Evolutionary conservation across 35 echinoderm and acorn worm genomes (phyloP).

Genomic region (Anneissia japonica): DNA sequence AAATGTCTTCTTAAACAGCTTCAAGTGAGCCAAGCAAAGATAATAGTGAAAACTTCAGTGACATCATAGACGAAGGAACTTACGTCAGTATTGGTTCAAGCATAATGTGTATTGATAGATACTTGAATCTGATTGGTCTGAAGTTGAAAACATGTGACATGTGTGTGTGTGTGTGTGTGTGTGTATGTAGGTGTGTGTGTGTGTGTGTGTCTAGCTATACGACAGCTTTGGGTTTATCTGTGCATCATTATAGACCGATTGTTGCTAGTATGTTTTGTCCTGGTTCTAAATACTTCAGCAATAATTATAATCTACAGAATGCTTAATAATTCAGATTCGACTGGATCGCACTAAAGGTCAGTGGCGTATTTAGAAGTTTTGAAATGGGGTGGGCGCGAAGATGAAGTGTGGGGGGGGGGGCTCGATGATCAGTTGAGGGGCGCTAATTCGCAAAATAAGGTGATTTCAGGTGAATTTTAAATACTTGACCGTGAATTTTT

Average conservation of each 20-base stretch:
- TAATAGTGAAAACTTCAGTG: background rate
- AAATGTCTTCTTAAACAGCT: background rate
- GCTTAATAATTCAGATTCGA: background rate
- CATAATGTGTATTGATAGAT: background rate
- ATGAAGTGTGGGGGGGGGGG: too few relatives aligned
- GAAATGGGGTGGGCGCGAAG: too few relatives aligned
- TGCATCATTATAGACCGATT: slow-evolving; percentile 1
- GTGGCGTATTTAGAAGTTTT: too few relatives aligned
- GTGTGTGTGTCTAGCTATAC: too few relatives aligned
- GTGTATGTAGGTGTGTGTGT: too few relatives aligned
- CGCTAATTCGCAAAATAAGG: too few relatives aligned
- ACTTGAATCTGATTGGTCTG: background rate
- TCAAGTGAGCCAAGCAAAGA: background rate
- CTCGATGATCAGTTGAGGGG: too few relatives aligned
- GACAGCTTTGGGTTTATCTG: background rate
- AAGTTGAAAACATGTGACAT: background rate
- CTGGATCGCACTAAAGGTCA: too few relatives aligned
- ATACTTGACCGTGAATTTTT: too few relatives aligned
- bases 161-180: too few relatives aligned
- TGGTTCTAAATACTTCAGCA: background rate
- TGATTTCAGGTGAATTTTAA: too few relatives aligned
- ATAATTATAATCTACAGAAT: background rate
- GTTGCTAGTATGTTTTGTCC: background rate
- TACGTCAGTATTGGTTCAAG: background rate
- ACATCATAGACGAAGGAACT: background rate